These are phyloP conservation scores for Drosophila sordidula DNA, from an alignment of 2,888 invertebrate species.

Conservation along the genomic window DNA sequence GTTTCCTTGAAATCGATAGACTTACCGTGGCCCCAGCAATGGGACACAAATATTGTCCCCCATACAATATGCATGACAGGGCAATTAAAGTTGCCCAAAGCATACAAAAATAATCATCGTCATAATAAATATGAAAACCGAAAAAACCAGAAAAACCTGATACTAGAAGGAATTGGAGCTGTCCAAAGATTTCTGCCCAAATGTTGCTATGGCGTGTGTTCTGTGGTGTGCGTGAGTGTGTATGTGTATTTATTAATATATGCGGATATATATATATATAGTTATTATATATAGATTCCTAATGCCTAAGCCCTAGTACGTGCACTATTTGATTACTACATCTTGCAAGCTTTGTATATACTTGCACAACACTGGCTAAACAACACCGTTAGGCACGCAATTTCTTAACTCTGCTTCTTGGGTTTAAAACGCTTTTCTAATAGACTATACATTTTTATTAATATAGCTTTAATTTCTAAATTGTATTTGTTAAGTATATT, in stretches of 20 bases:
- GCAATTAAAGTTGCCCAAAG: slow-evolving; percentile 65
- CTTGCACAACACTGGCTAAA: slow-evolving; percentile 39
- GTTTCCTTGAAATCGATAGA: slow-evolving; percentile 66
- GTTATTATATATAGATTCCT: slow-evolving; percentile 11
- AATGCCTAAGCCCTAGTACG: slow-evolving; percentile 4
- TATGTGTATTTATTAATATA: neutral
- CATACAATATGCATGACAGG: slow-evolving; percentile 64
- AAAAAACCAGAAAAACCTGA: neutral
- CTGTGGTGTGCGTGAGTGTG: neutral
- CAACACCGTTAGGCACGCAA: slow-evolving; percentile 36
- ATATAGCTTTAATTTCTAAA: slow-evolving; percentile 2
- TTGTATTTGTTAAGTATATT: neutral
- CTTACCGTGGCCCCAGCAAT: slow-evolving; percentile 48
- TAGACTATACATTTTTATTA: neutral
- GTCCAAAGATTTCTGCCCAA: slow-evolving; percentile 5
- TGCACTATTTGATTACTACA: slow-evolving; percentile 10
- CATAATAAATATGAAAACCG: slow-evolving; percentile 33
- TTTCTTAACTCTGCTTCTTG: neutral
- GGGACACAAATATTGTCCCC: slow-evolving; percentile 50
- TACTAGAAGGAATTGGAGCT: slow-evolving; percentile 4
- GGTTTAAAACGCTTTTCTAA: slow-evolving; percentile 2
- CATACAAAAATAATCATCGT: slow-evolving; percentile 51
- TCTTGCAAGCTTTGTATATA: slow-evolving; percentile 12
- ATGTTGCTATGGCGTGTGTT: slow-evolving; percentile 6
- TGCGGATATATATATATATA: slow-evolving; percentile 1